These are phyloP conservation scores for Drosophila anceps DNA, from an alignment of 2,888 invertebrate genomes.

Conservation along the genomic window DNA sequence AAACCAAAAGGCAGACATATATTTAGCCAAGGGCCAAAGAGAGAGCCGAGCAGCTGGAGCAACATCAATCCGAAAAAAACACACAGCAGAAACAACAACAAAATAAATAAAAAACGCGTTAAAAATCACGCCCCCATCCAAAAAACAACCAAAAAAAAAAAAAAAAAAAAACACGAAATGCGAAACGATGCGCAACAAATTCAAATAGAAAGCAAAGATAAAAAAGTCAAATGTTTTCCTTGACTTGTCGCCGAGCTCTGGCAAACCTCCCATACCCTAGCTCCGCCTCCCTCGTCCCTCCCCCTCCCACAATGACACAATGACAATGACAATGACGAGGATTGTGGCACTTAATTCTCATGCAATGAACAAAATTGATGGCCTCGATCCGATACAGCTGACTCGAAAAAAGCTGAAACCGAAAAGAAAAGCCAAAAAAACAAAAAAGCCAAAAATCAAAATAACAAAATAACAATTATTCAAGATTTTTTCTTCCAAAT, in stretches of 20 bases:
- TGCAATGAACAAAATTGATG: slow-evolving; percentile 55
- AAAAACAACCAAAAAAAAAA: slow-evolving; percentile 3
- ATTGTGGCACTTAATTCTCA: slow-evolving; percentile 57
- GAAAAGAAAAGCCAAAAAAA: slow-evolving; percentile 2
- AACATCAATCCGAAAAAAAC: slow-evolving; percentile 40
- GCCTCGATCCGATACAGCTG: slow-evolving; percentile 26
- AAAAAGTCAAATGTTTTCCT: slow-evolving; percentile 61
- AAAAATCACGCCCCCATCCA: slow-evolving; percentile 55
- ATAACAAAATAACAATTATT: slow-evolving; percentile 23
- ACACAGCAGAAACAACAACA: slow-evolving; percentile 18
- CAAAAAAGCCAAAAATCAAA: slow-evolving; percentile 5
- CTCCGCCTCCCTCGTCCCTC: not conserved
- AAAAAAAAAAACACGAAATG: slow-evolving; percentile 48
- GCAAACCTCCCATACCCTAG: not conserved
- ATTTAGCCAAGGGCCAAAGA: not conserved
- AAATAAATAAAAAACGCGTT: slow-evolving; percentile 43
- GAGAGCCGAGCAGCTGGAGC: slow-evolving; percentile 11
- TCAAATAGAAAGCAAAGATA: slow-evolving; percentile 69
- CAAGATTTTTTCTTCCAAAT: not conserved
- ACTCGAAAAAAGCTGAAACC: slow-evolving; percentile 8
- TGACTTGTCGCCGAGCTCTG: slow-evolving; percentile 37
- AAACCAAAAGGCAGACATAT: slow-evolving; percentile 53
- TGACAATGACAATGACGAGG: slow-evolving; percentile 59
- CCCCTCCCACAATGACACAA: slow-evolving; percentile 16
- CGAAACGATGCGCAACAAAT: slow-evolving; percentile 77